These are phyloP conservation scores for Melanotaenia parkinsoni DNA, from an alignment of 2,797 vertebrate species.

Conservation along the genomic window DNA sequence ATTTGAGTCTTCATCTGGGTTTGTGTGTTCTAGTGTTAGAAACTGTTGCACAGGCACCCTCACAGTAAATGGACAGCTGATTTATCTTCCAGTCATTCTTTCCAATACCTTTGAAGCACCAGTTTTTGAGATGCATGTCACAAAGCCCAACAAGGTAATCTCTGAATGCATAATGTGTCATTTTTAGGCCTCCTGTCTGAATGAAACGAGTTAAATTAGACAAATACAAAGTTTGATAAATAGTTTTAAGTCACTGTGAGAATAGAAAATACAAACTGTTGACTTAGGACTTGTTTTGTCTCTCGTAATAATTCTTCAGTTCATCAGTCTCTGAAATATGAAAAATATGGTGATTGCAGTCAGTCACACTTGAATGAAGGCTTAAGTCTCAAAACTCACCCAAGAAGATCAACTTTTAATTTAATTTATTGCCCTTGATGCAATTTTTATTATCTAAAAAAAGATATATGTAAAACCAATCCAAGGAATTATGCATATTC, in stretches of 20 bases:
- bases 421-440: neutral
- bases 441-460: neutral
- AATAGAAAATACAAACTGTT: neutral
- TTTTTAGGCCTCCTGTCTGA: neutral
- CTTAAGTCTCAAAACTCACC: neutral
- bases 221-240: neutral
- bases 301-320: neutral
- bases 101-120: constrained; percentile 23
- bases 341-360: constrained; percentile 3
- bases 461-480: neutral
- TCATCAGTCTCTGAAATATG: constrained; percentile 10
- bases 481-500: neutral
- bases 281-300: neutral
- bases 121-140: constrained; percentile 21
- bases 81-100: constrained; percentile 22
- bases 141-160: neutral
- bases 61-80: constrained; percentile 16
- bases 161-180: constrained; percentile 12
- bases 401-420: neutral
- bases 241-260: neutral
- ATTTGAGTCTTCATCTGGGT: constrained; percentile 21
- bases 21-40: constrained; percentile 19
- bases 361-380: neutral
- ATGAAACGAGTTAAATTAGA: constrained; percentile 36
- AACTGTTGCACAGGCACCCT: neutral